Conservation (phyloP, 2,797 vertebrate species). For the Zalophus californianus region DNA sequence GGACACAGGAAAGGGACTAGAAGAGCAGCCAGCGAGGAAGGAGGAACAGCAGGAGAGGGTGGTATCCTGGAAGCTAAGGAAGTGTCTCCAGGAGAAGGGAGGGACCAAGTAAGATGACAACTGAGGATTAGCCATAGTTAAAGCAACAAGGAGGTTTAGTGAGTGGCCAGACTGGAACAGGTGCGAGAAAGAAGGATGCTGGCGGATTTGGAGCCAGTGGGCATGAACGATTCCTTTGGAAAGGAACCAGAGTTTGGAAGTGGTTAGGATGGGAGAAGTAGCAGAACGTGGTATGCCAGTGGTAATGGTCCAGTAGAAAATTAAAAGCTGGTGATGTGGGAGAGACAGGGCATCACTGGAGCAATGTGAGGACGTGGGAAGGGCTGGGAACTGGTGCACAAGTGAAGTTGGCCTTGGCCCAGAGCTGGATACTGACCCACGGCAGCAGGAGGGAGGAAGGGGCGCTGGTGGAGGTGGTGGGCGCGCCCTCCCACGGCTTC, state of each 20-base stretch:
- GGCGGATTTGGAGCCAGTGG: not conserved
- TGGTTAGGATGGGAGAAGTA: not conserved
- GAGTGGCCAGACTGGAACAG: not conserved
- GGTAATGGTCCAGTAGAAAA: not conserved
- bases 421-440: not conserved
- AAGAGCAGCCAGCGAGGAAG: not conserved
- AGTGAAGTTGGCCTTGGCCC: not conserved
- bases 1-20: not conserved
- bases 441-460: not conserved
- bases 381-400: not conserved
- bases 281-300: accelerated
- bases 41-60: not conserved
- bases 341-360: not conserved
- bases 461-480: not conserved
- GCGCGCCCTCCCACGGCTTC: not conserved
- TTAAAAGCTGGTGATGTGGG: not conserved
- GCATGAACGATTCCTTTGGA: not conserved
- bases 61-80: not conserved
- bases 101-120: no score
- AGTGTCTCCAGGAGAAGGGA: not conserved
- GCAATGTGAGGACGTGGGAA: not conserved
- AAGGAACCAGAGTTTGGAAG: not conserved
- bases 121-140: not conserved
- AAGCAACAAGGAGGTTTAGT: not conserved
- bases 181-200: not conserved